A percentile compares a stretch with the other conserved stretches of the same genome.
Conservation (phyloP, 2,113 vertebrate species). For the Entomyzon cyanotis region DNA sequence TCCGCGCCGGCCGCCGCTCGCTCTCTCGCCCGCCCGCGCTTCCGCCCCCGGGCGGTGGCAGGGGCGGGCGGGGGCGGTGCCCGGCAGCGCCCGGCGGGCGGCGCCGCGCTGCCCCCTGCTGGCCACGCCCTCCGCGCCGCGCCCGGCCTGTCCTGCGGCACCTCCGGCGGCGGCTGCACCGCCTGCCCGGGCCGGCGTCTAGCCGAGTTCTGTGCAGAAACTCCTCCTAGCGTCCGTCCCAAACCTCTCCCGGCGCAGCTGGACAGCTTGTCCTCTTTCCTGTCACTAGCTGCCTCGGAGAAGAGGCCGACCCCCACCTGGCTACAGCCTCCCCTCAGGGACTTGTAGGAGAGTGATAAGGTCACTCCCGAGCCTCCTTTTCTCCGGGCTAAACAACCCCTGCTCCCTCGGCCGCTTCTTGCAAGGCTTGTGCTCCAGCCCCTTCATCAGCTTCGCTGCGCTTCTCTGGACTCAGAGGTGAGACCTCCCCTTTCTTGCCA, state of each 20-base stretch:
- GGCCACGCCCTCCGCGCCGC: not conserved
- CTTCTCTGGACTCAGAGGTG: not conserved
- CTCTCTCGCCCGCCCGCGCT: too few species aligned
- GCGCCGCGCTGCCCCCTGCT: not conserved
- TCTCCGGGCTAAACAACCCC: not conserved
- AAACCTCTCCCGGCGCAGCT: accelerated
- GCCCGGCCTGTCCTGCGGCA: not conserved
- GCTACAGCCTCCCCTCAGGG: too few species aligned
- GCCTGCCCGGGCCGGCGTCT: accelerated
- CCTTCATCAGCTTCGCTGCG: accelerated
- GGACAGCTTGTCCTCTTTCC: accelerated
- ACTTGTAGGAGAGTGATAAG: not conserved
- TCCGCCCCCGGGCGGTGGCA: too few species aligned
- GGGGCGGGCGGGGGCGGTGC: too few species aligned
- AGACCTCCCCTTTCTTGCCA: not conserved
- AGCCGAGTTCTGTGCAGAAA: accelerated
- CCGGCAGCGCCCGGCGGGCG: too few species aligned
- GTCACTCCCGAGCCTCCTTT: too few species aligned
- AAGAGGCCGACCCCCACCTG: not conserved
- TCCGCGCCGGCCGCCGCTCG: too few species aligned
- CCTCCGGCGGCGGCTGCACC: too few species aligned
- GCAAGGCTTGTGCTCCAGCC: not conserved
- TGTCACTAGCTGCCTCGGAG: too few species aligned
- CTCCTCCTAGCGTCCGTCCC: not conserved
- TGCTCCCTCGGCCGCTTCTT: not conserved